These are phyloP conservation scores for Meteorus colon DNA, from an alignment of 2,888 invertebrate species.

Conservation along the genomic window DNA sequence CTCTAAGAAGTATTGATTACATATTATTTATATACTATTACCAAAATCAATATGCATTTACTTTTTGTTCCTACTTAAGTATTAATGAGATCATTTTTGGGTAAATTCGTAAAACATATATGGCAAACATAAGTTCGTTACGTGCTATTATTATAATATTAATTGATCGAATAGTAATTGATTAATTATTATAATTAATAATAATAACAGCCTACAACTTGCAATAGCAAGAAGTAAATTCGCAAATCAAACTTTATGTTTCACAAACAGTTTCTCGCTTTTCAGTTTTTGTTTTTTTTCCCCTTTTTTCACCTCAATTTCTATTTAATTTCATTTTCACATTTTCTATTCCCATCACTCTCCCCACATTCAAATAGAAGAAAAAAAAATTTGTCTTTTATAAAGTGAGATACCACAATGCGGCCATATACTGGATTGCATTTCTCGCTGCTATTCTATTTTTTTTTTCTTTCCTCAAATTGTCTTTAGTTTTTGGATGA, in stretches of 20 bases:
- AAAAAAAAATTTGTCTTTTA: neutral
- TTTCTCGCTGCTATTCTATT: neutral
- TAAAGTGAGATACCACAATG: neutral
- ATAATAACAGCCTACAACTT: neutral
- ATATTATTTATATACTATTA: neutral
- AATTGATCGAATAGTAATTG: neutral
- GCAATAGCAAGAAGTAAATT: conserved; percentile 4
- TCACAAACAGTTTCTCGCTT: neutral
- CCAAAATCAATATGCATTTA: neutral
- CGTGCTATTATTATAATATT: neutral
- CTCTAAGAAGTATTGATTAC: neutral
- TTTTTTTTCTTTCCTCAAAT: neutral
- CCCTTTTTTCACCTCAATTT: neutral
- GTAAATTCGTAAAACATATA: neutral
- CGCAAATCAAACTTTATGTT: neutral
- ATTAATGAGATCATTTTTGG: conserved; percentile 10
- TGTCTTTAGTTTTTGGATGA: neutral
- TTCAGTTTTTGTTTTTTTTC: neutral
- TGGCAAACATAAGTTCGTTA: conserved; percentile 1
- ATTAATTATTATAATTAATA: neutral
- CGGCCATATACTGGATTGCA: neutral
- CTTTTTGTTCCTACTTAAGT: conserved; percentile 7
- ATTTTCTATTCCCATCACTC: neutral
- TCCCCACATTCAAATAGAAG: neutral
- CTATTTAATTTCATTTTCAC: neutral